Evolutionary conservation across 2,888 invertebrate genomes (phyloP).

Genomic region (Drosophila ochracea): DNA sequence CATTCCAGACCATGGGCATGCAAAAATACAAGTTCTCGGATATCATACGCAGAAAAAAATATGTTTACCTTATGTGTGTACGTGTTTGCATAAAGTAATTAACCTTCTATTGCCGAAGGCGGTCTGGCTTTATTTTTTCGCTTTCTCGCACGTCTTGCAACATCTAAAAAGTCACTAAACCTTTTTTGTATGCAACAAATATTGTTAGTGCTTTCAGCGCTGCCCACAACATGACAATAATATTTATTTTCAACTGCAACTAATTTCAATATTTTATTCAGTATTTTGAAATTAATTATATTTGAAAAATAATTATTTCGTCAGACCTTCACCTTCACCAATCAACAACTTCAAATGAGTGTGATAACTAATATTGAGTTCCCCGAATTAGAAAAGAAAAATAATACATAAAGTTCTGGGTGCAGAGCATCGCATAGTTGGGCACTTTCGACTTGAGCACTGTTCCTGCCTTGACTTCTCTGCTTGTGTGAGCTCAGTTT

Average conservation of each 20-base stretch:
- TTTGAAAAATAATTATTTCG: not conserved
- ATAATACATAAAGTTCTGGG: not conserved
- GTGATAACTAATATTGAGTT: not conserved
- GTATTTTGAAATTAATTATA: not conserved
- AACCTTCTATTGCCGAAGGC: not conserved
- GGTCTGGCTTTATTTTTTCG: not conserved
- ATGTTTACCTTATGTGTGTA: not conserved
- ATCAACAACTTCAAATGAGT: not conserved
- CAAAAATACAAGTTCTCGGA: not conserved
- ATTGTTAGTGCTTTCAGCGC: not conserved
- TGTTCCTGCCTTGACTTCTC: slow-evolving; percentile 2
- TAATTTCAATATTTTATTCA: not conserved
- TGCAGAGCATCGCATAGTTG: not conserved
- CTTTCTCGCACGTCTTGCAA: not conserved
- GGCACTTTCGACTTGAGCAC: too few relatives aligned
- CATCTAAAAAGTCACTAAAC: not conserved
- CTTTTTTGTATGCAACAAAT: not conserved
- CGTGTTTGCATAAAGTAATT: not conserved
- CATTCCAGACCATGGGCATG: too few relatives aligned
- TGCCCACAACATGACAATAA: not conserved
- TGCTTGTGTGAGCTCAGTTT: slow-evolving; percentile 10
- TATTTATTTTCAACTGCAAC: not conserved
- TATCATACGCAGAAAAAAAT: not conserved
- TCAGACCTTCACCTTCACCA: not conserved
- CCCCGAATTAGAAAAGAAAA: not conserved